These are phyloP conservation scores for Probaryconus sp. DNA, from an alignment of 1,140 invertebrate species.

Conservation along the genomic window DNA sequence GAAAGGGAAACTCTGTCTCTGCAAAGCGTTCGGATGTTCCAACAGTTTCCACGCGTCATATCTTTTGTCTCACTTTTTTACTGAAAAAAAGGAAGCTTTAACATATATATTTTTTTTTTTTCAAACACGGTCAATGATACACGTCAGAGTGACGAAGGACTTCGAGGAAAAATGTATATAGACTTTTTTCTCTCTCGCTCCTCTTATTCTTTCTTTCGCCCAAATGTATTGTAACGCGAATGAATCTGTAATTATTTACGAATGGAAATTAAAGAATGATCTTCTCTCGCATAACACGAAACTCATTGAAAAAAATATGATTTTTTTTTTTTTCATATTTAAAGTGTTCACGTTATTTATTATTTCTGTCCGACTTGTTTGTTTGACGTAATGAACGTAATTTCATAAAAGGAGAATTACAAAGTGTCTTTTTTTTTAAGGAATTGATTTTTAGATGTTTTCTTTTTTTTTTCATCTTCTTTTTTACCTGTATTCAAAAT, in stretches of 20 bases:
- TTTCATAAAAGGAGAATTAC: too few relatives aligned
- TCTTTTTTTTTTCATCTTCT: too few relatives aligned
- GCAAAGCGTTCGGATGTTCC: constrained; percentile 59
- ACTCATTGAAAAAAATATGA: too few relatives aligned
- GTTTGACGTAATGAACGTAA: too few relatives aligned
- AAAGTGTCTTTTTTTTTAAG: too few relatives aligned
- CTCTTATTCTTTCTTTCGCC: constrained; percentile 17
- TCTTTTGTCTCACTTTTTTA: constrained; percentile 54
- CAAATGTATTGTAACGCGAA: constrained; percentile 34
- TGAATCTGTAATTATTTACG: constrained; percentile 61
- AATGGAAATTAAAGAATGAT: constrained; percentile 52
- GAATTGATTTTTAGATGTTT: too few relatives aligned
- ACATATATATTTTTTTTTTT: constrained; percentile 59
- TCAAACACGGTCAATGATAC: constrained; percentile 59
- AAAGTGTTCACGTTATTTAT: too few relatives aligned
- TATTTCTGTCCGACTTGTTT: too few relatives aligned
- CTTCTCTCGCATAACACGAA: too few relatives aligned
- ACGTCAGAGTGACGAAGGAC: constrained; percentile 61
- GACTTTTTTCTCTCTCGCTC: too few relatives aligned
- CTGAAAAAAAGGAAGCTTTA: constrained; percentile 58
- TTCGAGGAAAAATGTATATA: constrained; percentile 50
- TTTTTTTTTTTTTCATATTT: too few relatives aligned
- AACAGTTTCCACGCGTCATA: constrained; percentile 61
- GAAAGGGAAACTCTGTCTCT: constrained; percentile 70
- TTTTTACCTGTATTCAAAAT: too few relatives aligned